Conservation (phyloP, 2,888 invertebrate genomes). For the Spialia ferax region DNA sequence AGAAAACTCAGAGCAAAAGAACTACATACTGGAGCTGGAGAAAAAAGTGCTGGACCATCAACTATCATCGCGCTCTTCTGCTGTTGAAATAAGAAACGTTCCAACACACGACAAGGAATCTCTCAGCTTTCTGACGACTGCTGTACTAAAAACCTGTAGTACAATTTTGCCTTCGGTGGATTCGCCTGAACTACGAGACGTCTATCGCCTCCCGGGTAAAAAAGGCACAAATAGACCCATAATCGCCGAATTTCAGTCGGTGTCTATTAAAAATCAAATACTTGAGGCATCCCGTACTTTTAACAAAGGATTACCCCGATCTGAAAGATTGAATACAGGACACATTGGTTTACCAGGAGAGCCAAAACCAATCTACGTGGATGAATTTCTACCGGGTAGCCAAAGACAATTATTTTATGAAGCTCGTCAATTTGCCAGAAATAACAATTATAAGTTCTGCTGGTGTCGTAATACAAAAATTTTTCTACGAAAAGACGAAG, state of each 20-base stretch:
- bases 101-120: constrained; percentile 27
- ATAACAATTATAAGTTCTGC: constrained; percentile 17
- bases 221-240: constrained; percentile 22
- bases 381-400: not conserved
- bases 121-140: not conserved
- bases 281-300: not conserved
- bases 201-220: constrained; percentile 26
- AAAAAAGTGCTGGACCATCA: constrained; percentile 12
- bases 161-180: constrained; percentile 7
- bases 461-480: constrained; percentile 25
- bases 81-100: constrained; percentile 21
- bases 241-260: constrained; percentile 15
- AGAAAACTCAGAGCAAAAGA: constrained; percentile 8
- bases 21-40: constrained; percentile 18
- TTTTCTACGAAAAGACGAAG: constrained; percentile 19
- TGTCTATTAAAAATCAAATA: not conserved
- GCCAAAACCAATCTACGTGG: constrained; percentile 19
- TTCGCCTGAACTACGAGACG: constrained; percentile 14
- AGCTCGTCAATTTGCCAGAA: constrained; percentile 11
- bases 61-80: constrained; percentile 15
- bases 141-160: constrained; percentile 22
- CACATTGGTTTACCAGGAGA: constrained; percentile 24
- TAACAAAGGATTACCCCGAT: constrained; percentile 16
- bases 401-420: constrained; percentile 17
- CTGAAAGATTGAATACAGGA: constrained; percentile 22